Percentiles rank a stretch among this genome's conserved stretches.
Evolutionary conservation across 53 echinoderm and acorn worm genomes (phyloP).

Genomic region (Paracentrotus lividus): DNA sequence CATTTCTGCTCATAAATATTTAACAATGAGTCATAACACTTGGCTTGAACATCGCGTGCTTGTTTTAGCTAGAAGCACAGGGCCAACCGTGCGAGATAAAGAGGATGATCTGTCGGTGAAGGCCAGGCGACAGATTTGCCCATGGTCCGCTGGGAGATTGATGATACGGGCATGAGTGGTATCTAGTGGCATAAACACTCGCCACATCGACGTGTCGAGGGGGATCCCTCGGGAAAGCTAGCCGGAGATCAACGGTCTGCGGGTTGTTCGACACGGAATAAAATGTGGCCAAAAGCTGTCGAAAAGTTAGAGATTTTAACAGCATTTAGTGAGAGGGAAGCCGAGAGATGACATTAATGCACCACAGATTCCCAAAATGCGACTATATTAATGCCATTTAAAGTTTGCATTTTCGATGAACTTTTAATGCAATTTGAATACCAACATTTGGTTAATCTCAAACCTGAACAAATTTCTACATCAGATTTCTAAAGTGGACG

Average conservation of each 20-base stretch:
- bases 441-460: too few species aligned
- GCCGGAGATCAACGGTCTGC: constrained; percentile 30
- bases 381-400: background rate
- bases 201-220: constrained; percentile 22
- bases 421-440: background rate
- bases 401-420: background rate
- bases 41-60: constrained; percentile 2
- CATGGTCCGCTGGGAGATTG: constrained; percentile 16
- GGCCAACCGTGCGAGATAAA: constrained; percentile 50
- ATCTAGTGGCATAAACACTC: constrained; percentile 56
- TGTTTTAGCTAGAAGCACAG: constrained; percentile 9
- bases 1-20: constrained; percentile 37
- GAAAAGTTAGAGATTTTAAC: constrained; percentile 44
- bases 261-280: constrained; percentile 3
- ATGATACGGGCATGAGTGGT: constrained; percentile 15
- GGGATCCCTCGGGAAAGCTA: background rate
- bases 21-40: constrained; percentile 40
- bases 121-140: constrained; percentile 32
- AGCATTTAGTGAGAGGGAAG: constrained; percentile 3
- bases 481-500: too few species aligned
- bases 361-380: constrained; percentile 2
- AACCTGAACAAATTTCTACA: too few species aligned
- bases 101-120: constrained; percentile 53
- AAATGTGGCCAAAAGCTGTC: constrained; percentile 12
- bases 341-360: constrained; percentile 3